phyloP scores from a whole-genome alignment of 2,888 invertebrate species.

The Drosophila mercatorum region DNA sequence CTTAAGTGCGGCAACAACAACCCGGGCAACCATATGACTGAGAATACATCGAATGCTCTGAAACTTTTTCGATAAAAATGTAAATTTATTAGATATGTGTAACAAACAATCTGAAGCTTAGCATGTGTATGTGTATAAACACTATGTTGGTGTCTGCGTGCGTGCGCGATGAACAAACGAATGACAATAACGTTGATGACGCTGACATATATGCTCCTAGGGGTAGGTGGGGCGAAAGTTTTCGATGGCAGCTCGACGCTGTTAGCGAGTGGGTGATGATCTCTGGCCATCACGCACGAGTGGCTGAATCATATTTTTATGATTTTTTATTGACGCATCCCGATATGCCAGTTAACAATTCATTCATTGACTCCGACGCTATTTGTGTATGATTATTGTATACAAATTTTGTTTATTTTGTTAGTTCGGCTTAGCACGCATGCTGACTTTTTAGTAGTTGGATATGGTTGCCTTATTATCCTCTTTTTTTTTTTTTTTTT shows the following conservation, averaged over 20 bases:
- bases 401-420: conserved; percentile 24
- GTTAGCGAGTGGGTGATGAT: conserved; percentile 26
- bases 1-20: conserved; percentile 48
- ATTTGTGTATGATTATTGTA: conserved; percentile 30
- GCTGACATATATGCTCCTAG: conserved; percentile 3
- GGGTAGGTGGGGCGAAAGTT: too few species aligned
- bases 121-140: conserved; percentile 1
- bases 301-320: conserved; percentile 69
- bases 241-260: background rate
- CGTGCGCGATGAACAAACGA: conserved; percentile 41
- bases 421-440: conserved; percentile 31
- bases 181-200: conserved; percentile 68
- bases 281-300: conserved; percentile 57
- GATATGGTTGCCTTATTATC: conserved; percentile 1
- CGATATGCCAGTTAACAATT: conserved; percentile 63
- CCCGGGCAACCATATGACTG: conserved; percentile 42
- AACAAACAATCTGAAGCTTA: conserved; percentile 65
- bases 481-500: conserved; percentile 7
- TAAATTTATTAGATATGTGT: conserved; percentile 78
- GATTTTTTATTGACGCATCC: conserved; percentile 70
- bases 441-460: conserved; percentile 51
- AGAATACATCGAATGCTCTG: conserved; percentile 35
- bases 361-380: conserved; percentile 47
- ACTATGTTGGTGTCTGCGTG: background rate
- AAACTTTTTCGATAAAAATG: conserved; percentile 81